A percentile compares a stretch with the other conserved stretches of the same genome.
Conservation (phyloP, 2,888 invertebrate species). For the Philaethria dido region DNA sequence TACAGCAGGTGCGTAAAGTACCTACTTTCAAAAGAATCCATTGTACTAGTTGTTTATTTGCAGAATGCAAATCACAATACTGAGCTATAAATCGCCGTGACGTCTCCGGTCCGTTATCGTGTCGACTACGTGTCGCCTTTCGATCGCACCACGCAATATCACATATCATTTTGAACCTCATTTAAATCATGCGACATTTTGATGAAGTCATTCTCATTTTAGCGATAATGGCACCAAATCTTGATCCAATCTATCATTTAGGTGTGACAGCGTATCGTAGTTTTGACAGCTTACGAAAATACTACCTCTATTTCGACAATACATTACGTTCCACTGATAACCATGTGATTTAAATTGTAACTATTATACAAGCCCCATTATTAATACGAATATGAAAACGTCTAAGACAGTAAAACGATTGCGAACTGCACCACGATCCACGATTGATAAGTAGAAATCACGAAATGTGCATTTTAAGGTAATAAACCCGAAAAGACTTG, state of each 20-base stretch:
- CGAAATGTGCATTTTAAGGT: constrained; percentile 16
- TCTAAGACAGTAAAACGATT: constrained; percentile 19
- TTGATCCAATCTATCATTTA: constrained; percentile 31
- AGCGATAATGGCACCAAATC: constrained; percentile 18
- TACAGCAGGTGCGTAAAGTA: constrained; percentile 23
- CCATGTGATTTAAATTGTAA: constrained; percentile 7
- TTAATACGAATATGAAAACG: constrained; percentile 10
- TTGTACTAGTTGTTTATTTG: constrained; percentile 27
- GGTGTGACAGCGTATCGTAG: constrained; percentile 29
- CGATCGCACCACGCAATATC: constrained; percentile 34
- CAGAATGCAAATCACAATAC: constrained; percentile 34
- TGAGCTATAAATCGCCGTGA: constrained; percentile 40
- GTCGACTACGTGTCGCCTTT: constrained; percentile 43
- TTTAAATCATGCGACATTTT: constrained; percentile 11
- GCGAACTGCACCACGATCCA: constrained; percentile 15
- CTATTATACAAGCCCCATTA: constrained; percentile 4
- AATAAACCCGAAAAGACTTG: constrained; percentile 25
- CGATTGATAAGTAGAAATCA: constrained; percentile 14
- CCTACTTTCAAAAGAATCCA: constrained; percentile 25
- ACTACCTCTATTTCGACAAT: constrained; percentile 28
- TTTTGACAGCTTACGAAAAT: constrained; percentile 33
- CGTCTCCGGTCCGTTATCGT: constrained; percentile 55
- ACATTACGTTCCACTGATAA: constrained; percentile 24
- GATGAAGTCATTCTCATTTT: neutral
- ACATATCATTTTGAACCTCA: constrained; percentile 21